Percentiles rank a stretch among this genome's conserved stretches.
Conservation (phyloP, 2,888 invertebrate genomes). For the Ophonus ardosiacus region DNA sequence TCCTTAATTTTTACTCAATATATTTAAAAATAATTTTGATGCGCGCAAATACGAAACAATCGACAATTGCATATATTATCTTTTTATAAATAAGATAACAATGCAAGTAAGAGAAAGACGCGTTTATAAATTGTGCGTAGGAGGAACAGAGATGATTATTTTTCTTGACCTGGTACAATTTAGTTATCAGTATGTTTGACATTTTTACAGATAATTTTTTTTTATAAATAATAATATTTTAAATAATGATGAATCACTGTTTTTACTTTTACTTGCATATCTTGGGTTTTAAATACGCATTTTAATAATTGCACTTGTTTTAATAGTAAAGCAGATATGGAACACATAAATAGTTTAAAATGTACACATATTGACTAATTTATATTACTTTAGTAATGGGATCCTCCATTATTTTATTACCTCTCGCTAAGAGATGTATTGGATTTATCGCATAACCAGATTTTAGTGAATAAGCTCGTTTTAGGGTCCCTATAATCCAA, state of each 20-base stretch:
- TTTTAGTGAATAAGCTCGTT: no score
- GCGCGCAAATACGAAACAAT: neutral
- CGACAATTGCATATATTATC: constrained; percentile 14
- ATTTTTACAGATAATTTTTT: constrained; percentile 41
- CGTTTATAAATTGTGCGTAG: neutral
- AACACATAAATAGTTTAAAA: no score
- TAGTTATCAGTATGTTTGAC: constrained; percentile 42
- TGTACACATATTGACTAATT: no score
- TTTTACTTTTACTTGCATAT: neutral
- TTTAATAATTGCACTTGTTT: neutral
- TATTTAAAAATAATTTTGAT: neutral
- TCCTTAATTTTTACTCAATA: no score
- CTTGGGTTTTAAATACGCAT: neutral
- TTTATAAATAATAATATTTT: constrained; percentile 36
- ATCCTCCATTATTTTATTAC: no score
- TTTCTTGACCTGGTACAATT: constrained; percentile 53
- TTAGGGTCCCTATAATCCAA: no score
- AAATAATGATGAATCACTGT: constrained; percentile 44
- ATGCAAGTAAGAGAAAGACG: neutral
- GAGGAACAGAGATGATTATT: neutral
- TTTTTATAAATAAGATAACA: constrained; percentile 26
- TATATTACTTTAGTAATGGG: no score
- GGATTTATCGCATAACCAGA: no score
- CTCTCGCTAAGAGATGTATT: no score
- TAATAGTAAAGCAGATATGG: neutral